Base-by-base conservation (phyloP, 2,888 invertebrate species). In the Drosophila tripunctata region DNA sequence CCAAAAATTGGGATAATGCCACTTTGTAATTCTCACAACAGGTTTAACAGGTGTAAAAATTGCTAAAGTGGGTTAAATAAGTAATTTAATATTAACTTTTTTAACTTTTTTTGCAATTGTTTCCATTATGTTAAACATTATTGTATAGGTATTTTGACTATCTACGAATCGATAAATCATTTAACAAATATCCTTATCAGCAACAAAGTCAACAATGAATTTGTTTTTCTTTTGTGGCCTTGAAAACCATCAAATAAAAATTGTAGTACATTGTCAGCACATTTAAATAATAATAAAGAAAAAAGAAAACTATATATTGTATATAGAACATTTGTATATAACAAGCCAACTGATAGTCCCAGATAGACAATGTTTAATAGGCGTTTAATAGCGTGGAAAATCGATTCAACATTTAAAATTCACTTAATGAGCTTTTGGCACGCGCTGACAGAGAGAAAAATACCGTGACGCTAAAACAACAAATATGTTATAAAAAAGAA, bases 371-470 rank as follows among this genome's bases (percentile, higher is more conserved):
- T 65, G 64, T 62, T n/a, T 54, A 65, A 38, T 61, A 50, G 38
- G 50, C 58, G 60, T 64, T 54, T 69, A 82, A 78, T 76, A 76
- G 63, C 45, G 64, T 60, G 67, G 74, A 80, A 82, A 78, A 81
- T 81, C 76, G 76, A 80, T 81, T 80, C 50, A 50, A 60, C 64
- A 80, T 78, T 67, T 50, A 67, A 75, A 74, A 66, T 31, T 38
- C 44, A 51, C 62, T 54, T 75, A 75, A 82, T 82, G 73, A 62
- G 51, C 38, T 44, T 51, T 79, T 72, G 75, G 41, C 79, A 80
- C 75, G 79, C 75, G 41, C 57, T 63, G 40, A 45, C 48, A 54
- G 30, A 48, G 17, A 45, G 19, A 33, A 55, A 69, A 57, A 65
- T 44, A 44, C 48, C 41, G 40, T 60, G 48, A 45, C 31, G 62